Conservation (phyloP, 2,113 vertebrate species). For the Andinoacara biseriatus region DNA sequence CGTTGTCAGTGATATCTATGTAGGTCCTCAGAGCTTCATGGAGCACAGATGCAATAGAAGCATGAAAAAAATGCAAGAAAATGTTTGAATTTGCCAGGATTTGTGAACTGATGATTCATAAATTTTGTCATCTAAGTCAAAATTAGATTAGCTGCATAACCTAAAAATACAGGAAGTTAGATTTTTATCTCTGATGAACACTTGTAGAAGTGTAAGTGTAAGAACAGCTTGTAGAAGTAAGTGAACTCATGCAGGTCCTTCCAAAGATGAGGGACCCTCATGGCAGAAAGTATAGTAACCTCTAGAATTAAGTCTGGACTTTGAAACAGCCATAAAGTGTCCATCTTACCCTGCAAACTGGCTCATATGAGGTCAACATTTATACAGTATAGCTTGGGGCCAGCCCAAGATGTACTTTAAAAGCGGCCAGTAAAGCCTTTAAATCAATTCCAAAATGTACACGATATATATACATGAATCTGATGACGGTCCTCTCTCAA, state of each 20-base stretch:
- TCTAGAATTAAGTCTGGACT: neutral
- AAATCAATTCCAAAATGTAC: no score
- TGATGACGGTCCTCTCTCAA: no score
- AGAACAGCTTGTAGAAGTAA: no score
- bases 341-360: neutral
- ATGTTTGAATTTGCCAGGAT: fast-evolving
- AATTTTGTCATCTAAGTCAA: neutral
- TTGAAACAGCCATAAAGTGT: neutral
- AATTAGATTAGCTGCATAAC: neutral
- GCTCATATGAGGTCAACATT: neutral
- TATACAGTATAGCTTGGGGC: neutral
- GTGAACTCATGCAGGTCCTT: neutral
- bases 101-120: neutral
- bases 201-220: no score
- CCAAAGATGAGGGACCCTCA: neutral
- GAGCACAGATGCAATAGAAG: neutral
- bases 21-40: neutral
- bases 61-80: neutral
- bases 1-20: no score
- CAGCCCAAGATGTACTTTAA: no score
- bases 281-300: neutral
- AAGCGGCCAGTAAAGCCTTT: no score
- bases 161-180: fast-evolving
- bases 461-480: no score
- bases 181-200: neutral